A percentile compares a stretch with the other conserved stretches of the same genome.
Conservation (phyloP, 35 echinoderm and acorn worm genomes). For the Ophiothrix spiculata region DNA sequence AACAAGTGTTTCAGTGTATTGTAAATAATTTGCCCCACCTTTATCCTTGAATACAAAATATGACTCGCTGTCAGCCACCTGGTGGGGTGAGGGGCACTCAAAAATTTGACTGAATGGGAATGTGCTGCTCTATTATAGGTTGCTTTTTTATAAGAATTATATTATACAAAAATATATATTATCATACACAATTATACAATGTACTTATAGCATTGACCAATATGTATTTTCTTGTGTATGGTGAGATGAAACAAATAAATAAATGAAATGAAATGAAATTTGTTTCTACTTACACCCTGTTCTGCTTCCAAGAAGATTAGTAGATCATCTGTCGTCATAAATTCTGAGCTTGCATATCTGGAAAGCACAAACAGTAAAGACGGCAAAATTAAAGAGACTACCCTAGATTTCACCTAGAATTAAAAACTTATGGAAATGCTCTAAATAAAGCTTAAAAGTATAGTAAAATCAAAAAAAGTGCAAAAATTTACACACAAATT, state of each 20-base stretch:
- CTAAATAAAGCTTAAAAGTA: no score
- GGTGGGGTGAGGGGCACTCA: not conserved
- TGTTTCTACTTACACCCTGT: conserved; percentile 78
- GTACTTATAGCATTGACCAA: no score
- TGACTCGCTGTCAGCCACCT: not conserved
- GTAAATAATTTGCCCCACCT: not conserved
- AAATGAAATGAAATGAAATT: no score
- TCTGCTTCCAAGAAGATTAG: conserved; percentile 92
- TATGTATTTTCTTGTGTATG: no score
- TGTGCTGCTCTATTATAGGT: not conserved
- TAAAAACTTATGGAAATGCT: no score
- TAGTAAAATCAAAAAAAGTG: no score
- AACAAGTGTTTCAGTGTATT: not conserved
- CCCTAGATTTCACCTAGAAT: no score
- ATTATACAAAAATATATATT: not conserved
- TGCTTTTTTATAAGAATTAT: not conserved
- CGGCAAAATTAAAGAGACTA: no score
- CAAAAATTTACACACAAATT: no score
- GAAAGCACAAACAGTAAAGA: not conserved
- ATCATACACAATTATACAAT: no score
- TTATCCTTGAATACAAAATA: not conserved
- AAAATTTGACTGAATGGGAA: no score
- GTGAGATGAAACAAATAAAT: no score
- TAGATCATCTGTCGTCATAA: conserved; percentile 84
- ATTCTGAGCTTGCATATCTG: conserved; percentile 90